Conservation (phyloP, 2,113 vertebrate species). For the Sylvicapra grimmia region DNA sequence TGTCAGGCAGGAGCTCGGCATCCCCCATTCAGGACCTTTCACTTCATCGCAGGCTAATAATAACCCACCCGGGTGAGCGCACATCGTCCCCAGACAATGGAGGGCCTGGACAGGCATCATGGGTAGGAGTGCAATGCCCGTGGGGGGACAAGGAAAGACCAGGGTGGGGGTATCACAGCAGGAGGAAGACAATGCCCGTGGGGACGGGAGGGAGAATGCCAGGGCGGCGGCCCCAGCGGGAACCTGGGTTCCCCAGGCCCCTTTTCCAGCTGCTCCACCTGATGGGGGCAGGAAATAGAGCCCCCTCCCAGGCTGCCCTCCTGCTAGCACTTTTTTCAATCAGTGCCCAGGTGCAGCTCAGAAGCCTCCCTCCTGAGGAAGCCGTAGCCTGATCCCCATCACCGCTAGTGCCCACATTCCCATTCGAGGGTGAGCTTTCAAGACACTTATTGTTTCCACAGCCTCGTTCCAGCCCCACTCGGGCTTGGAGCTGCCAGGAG, state of each 20-base stretch:
- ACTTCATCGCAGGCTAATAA: slow-evolving; percentile 48
- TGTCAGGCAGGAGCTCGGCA: slow-evolving; percentile 79
- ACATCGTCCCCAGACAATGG: slow-evolving; percentile 43
- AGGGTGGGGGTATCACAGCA: neutral
- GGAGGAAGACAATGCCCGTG: neutral
- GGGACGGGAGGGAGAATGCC: neutral
- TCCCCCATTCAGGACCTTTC: slow-evolving; percentile 74
- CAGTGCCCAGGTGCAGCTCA: neutral
- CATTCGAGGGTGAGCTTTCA: neutral
- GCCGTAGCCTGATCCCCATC: fast-evolving
- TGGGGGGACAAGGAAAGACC: too few relatives aligned
- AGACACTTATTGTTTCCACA: neutral
- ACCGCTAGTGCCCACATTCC: neutral
- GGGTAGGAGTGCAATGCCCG: neutral
- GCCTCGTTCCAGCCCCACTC: fast-evolving
- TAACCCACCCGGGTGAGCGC: slow-evolving; percentile 50
- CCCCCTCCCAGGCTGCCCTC: neutral
- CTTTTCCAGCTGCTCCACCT: neutral
- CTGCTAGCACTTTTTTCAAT: neutral
- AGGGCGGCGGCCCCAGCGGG: fast-evolving
- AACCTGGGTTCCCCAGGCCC: neutral
- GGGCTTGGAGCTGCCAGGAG: neutral
- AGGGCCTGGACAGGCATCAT: neutral
- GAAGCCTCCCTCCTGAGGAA: neutral
- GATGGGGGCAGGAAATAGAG: neutral